Conservation (phyloP, 2,113 vertebrate species). For the Acinonyx jubatus region DNA sequence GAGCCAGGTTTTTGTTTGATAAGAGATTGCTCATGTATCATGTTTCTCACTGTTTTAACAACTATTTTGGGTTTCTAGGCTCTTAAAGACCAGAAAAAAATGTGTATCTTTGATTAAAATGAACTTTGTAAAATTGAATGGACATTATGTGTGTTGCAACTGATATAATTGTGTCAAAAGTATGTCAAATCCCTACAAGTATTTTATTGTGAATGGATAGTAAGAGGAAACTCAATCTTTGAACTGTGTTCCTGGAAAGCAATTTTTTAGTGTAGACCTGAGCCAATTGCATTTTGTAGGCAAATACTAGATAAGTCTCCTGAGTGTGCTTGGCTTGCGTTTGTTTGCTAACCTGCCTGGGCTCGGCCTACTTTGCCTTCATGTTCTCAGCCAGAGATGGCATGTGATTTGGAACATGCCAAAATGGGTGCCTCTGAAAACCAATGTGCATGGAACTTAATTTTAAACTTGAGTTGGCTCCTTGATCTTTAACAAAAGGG, state of each 20-base stretch:
- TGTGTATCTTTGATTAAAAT: conserved; percentile 55
- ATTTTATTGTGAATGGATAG: not conserved
- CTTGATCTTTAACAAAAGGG: conserved; percentile 17
- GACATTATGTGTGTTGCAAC: not conserved
- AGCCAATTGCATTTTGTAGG: not conserved
- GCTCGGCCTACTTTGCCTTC: not conserved
- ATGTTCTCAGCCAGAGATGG: not conserved
- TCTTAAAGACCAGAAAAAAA: conserved; percentile 2
- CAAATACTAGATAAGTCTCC: not conserved
- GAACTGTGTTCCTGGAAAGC: not conserved
- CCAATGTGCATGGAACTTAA: not conserved
- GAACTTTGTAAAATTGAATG: conserved; percentile 48
- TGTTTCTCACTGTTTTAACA: conserved; percentile 16
- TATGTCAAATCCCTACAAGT: conserved; percentile 17
- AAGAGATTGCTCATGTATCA: not conserved
- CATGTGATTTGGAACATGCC: not conserved
- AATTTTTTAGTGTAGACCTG: not conserved
- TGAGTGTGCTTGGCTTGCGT: not conserved
- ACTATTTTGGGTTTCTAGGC: not conserved
- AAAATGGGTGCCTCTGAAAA: conserved; percentile 15
- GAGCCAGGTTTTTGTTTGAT: not conserved
- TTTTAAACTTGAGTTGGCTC: conserved; percentile 48
- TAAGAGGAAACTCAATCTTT: not conserved
- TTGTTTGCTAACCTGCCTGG: not conserved
- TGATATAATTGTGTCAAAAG: not conserved